A percentile compares a stretch with the other conserved stretches of the same genome.
Conservation (phyloP, 2,113 vertebrate species). For the Gadus macrocephalus region DNA sequence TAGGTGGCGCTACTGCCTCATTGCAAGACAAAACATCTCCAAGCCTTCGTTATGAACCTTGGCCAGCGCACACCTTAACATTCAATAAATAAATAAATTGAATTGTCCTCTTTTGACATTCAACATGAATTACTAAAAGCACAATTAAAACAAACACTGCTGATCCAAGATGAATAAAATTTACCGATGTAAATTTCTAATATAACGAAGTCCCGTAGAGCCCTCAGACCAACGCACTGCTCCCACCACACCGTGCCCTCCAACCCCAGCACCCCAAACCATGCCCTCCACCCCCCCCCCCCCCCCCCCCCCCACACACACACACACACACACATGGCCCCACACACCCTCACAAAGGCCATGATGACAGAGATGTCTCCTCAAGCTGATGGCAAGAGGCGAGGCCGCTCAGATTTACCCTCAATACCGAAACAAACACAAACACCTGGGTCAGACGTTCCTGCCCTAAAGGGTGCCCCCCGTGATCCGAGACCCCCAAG, state of each 20-base stretch:
- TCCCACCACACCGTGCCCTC: too few species aligned
- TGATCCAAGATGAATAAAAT: background rate
- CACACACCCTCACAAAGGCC: background rate
- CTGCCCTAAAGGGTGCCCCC: conserved; percentile 67
- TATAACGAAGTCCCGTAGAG: too few species aligned
- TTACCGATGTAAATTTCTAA: too few species aligned
- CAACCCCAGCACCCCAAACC: background rate
- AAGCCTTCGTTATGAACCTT: background rate
- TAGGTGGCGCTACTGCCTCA: conserved; percentile 41
- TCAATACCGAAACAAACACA: conserved; percentile 39
- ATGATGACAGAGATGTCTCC: conserved; percentile 47
- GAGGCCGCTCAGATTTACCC: conserved; percentile 24
- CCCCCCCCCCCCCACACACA: background rate
- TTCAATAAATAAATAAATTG: too few species aligned
- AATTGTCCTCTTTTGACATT: too few species aligned
- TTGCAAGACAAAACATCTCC: conserved; percentile 4
- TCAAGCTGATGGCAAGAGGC: conserved; percentile 67
- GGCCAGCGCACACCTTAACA: too few species aligned
- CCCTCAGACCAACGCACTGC: too few species aligned
- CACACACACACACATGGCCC: conserved; percentile 10
- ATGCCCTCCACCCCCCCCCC: background rate
- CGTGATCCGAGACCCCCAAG: conserved; percentile 40
- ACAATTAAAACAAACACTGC: too few species aligned
- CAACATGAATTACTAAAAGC: too few species aligned
- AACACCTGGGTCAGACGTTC: conserved; percentile 73